Evolutionary conservation across 2,888 invertebrate species (phyloP).

Genomic region (Dynastes hyllus): DNA sequence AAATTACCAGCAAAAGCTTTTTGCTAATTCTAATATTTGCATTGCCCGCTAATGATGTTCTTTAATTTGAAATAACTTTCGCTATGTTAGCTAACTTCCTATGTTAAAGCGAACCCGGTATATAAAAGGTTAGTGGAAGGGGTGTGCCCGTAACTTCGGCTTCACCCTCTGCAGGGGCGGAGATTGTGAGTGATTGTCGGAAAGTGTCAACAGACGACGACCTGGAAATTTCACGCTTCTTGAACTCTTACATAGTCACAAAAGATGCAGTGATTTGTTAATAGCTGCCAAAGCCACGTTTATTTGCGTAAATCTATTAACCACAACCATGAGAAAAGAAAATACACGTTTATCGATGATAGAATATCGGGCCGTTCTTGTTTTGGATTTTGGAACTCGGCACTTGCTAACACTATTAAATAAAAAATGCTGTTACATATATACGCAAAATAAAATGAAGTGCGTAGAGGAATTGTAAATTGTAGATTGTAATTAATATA

Average conservation of each 20-base stretch:
- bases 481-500: no score
- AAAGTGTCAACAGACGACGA: conserved; percentile 63
- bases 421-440: no score
- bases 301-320: conserved; percentile 54
- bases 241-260: conserved; percentile 53
- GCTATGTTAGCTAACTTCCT: no score
- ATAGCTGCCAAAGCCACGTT: conserved; percentile 60
- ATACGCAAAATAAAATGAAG: no score
- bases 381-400: no score
- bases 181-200: conserved; percentile 63
- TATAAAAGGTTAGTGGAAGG: conserved; percentile 19
- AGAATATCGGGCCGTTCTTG: no score
- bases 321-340: conserved; percentile 42
- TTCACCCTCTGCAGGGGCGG: conserved; percentile 62
- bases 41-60: no score
- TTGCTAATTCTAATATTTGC: no score
- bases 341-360: background rate
- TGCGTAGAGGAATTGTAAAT: no score
- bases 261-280: conserved; percentile 64
- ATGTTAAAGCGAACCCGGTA: conserved; percentile 22
- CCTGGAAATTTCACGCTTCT: conserved; percentile 59
- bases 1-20: no score
- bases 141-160: conserved; percentile 42
- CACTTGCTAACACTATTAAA: no score
- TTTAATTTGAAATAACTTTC: no score